Evolutionary conservation across 2,113 vertebrate genomes (phyloP).

Genomic region (Raja brachyura): DNA sequence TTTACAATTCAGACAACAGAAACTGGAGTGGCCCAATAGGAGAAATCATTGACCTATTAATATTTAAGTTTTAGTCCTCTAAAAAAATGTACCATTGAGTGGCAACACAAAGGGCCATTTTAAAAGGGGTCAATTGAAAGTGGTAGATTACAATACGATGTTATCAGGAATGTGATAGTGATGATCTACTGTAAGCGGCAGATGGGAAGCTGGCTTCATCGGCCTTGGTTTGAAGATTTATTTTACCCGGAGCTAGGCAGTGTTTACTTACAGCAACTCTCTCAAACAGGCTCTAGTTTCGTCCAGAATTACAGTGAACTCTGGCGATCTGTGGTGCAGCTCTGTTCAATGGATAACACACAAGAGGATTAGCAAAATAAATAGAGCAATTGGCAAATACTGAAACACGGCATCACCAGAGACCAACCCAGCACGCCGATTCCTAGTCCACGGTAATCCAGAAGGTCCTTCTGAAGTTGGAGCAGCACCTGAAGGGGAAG

Average conservation of each 20-base stretch:
- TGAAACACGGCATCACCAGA: neutral
- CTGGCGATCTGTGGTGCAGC: neutral
- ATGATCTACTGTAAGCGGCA: neutral
- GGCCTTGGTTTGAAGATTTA: neutral
- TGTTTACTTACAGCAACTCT: neutral
- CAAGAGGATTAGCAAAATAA: neutral
- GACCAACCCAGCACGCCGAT: constrained; percentile 16
- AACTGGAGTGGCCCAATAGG: too few species aligned
- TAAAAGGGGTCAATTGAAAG: too few species aligned
- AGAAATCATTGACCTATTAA: too few species aligned
- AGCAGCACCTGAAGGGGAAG: neutral
- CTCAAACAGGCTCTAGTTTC: neutral
- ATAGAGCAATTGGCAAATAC: neutral
- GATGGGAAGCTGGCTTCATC: neutral
- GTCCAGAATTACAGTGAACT: constrained; percentile 11
- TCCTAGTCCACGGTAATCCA: constrained; percentile 18
- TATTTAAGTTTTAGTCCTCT: too few species aligned
- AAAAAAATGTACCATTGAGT: too few species aligned
- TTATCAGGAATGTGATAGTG: neutral
- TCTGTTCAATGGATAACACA: neutral
- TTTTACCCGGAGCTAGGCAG: neutral
- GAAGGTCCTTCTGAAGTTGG: constrained; percentile 15
- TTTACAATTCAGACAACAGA: too few species aligned
- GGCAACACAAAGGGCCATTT: too few species aligned
- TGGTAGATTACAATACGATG: neutral